Percentiles rank a stretch among this genome's conserved stretches.
phyloP scores from a whole-genome alignment of 2,888 invertebrate species.

The Ernsta delagoae region DNA sequence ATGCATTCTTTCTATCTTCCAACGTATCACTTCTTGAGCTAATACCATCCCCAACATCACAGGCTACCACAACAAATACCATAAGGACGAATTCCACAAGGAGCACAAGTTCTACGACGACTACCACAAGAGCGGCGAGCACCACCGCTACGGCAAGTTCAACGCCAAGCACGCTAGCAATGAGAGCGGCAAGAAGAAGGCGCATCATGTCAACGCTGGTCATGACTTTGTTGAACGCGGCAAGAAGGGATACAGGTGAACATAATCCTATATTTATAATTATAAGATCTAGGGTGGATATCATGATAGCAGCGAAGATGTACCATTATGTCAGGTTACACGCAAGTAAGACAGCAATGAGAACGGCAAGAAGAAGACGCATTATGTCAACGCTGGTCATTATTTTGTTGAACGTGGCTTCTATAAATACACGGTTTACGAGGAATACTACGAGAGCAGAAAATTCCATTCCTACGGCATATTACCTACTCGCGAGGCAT shows the following conservation, averaged over 20 bases:
- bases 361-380: constrained; percentile 87
- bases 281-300: constrained; percentile 91
- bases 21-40: no score
- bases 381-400: constrained; percentile 86
- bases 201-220: constrained; percentile 86
- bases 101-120: constrained; percentile 92
- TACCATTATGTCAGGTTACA: constrained; percentile 88
- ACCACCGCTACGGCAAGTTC: constrained; percentile 88
- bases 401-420: constrained; percentile 84
- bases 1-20: no score
- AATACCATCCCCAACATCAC: constrained; percentile 28
- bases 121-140: constrained; percentile 89
- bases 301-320: constrained; percentile 89
- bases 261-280: no score
- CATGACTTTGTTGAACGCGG: constrained; percentile 86
- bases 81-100: constrained; percentile 91
- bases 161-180: constrained; percentile 87
- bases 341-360: constrained; percentile 86
- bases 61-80: constrained; percentile 91
- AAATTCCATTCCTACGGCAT: constrained; percentile 52
- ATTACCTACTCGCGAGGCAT: no score
- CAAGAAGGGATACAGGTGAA: constrained; percentile 85
- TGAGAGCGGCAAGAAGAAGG: constrained; percentile 87
- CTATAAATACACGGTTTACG: constrained; percentile 86
- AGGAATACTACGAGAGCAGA: constrained; percentile 89